Conservation (phyloP, 2,113 vertebrate species). For the Mustela lutreola region DNA sequence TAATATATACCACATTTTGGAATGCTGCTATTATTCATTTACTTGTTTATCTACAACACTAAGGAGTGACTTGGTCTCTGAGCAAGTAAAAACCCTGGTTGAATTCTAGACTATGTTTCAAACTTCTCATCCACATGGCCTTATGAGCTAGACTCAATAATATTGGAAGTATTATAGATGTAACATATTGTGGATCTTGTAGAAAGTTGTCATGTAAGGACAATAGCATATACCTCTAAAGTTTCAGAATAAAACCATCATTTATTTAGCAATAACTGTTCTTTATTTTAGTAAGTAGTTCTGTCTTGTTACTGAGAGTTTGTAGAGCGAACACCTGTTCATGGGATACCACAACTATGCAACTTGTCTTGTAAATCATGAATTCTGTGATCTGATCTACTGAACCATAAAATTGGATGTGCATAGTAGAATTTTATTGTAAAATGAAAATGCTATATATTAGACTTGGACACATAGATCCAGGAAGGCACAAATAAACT, state of each 20-base stretch:
- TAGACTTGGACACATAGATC: slow-evolving; percentile 36
- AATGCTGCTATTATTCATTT: not conserved
- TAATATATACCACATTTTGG: not conserved
- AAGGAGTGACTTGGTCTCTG: not conserved
- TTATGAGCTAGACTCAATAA: not conserved
- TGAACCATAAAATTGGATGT: slow-evolving; percentile 69
- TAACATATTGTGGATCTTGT: not conserved
- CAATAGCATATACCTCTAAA: not conserved
- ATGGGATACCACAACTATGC: slow-evolving; percentile 48
- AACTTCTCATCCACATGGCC: not conserved
- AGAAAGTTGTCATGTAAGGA: not conserved
- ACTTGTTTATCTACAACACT: not conserved
- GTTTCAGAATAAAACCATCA: not conserved
- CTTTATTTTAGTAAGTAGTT: slow-evolving; percentile 42
- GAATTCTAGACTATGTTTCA: not conserved
- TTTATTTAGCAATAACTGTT: not conserved
- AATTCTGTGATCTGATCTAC: slow-evolving; percentile 61
- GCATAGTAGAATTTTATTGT: slow-evolving; percentile 51
- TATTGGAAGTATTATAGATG: not conserved
- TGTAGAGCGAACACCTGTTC: slow-evolving; percentile 53
- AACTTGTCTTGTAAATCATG: slow-evolving; percentile 40
- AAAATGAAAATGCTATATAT: slow-evolving; percentile 52
- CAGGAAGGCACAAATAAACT: slow-evolving; percentile 47
- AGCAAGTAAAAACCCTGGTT: not conserved
- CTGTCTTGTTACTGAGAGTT: not conserved